Evolutionary conservation across 2,113 vertebrate genomes (phyloP).

Genomic region (Urocynchramus pylzowi): DNA sequence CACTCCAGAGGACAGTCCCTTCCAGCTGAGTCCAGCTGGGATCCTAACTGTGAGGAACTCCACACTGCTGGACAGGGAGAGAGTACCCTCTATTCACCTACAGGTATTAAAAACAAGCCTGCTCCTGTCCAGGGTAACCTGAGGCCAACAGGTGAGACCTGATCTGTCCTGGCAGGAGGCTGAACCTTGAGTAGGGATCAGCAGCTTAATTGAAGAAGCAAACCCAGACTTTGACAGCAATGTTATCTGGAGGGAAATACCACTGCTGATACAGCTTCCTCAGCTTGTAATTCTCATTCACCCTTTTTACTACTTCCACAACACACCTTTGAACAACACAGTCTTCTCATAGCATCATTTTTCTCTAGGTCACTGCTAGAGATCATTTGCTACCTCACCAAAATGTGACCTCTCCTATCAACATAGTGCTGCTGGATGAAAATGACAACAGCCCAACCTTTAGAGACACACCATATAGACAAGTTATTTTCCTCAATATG

Average conservation of each 20-base stretch:
- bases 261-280: background rate
- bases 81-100: constrained; percentile 30
- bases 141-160: background rate
- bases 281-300: background rate
- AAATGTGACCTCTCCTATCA: background rate
- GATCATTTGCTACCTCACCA: constrained; percentile 27
- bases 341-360: background rate
- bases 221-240: background rate
- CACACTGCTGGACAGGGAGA: constrained; percentile 70
- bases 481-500: constrained; percentile 68
- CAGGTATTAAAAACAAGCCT: constrained; percentile 56
- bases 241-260: background rate
- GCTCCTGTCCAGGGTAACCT: background rate
- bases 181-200: background rate
- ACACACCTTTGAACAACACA: background rate
- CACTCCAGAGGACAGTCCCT: constrained; percentile 64
- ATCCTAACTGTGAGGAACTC: constrained; percentile 70
- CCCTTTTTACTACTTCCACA: background rate
- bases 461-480: constrained; percentile 40
- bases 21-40: constrained; percentile 66
- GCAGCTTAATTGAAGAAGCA: background rate
- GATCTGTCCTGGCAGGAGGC: background rate
- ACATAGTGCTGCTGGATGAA: constrained; percentile 69
- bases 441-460: constrained; percentile 80
- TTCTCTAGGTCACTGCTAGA: constrained; percentile 70